Base-by-base conservation (phyloP, 2,888 invertebrate species). In the Agriopis leucophaearia region DNA sequence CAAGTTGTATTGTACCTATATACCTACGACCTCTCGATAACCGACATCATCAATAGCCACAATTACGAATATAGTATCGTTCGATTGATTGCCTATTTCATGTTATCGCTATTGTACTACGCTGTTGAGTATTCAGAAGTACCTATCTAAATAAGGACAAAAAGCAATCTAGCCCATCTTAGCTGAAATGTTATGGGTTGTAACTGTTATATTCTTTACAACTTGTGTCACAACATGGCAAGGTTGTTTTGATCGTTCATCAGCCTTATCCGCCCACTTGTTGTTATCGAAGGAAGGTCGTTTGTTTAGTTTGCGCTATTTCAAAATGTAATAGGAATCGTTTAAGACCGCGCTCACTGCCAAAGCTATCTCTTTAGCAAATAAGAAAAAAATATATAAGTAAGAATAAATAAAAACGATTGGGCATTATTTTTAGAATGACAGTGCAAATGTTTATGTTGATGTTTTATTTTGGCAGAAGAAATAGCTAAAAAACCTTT, bases 211-310 rank as follows among this genome's bases (percentile, higher is more conserved):
- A 52, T 38, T 16, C 36, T 38, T 52, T 52, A 10, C 52, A 55
- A 18, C 50, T 50, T 27, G 15, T 66, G 51, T 66, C 55, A 55
- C 61, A 57, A 52, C 51, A 57, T 56, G 60, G 51, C 62, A 66
- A 66, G 57, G 62, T 66, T 52, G 51, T 56, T 56, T 50, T 59
- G 48, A 15, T 42, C 38, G 56, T 62, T 57, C 57, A 45, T 61
- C 61, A 58, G 58, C 52, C 52, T 58, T 67, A 60, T 44, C 67
- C 66, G 45, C 50, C 58, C 58, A 67, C 63, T 63, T 48, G 40
- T 15, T 40, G 36, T 50, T 55, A 67, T 67, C 54, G 48, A 16
- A 63, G 44, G 58, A 59, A 63, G 67, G 67, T 48, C 67, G 36
- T 52, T 57, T 58, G 51, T 57, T 44, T 67, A 67, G 52, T 64